These are phyloP conservation scores for Axis porcinus DNA, from an alignment of 2,113 vertebrate genomes.

Conservation along the genomic window DNA sequence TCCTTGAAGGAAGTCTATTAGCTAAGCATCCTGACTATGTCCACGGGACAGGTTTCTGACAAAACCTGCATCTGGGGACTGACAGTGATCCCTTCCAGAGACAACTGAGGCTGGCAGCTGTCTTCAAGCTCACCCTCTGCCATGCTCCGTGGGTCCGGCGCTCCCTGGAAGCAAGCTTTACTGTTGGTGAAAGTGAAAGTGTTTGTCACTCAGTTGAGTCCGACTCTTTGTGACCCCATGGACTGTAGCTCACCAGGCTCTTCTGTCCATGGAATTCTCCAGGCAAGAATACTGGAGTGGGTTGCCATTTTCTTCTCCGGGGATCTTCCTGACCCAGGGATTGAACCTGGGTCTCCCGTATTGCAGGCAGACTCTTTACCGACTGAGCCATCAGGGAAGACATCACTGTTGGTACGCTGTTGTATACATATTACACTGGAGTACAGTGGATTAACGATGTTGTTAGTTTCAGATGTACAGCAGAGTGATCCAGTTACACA, in stretches of 20 bases:
- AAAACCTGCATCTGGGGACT: neutral
- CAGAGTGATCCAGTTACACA: neutral
- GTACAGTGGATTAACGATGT: neutral
- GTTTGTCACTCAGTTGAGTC: neutral
- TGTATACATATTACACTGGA: neutral
- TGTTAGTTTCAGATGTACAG: neutral
- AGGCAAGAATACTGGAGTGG: neutral
- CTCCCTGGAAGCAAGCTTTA: neutral
- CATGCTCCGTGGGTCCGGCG: fast-evolving
- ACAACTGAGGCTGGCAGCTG: neutral
- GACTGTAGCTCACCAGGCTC: neutral
- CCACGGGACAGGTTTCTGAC: neutral
- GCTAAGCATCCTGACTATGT: neutral
- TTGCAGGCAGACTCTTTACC: neutral
- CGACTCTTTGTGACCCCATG: neutral
- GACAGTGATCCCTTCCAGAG: neutral
- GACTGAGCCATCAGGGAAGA: neutral
- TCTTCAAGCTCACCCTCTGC: neutral
- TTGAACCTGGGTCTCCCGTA: neutral
- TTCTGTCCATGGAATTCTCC: neutral
- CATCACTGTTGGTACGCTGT: neutral
- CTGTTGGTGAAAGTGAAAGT: neutral
- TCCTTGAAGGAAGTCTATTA: neutral
- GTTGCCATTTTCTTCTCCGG: neutral
- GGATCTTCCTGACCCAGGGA: neutral